Evolutionary conservation across 53 echinoderm and acorn worm genomes (phyloP).

Genomic region (Antedon mediterranea): DNA sequence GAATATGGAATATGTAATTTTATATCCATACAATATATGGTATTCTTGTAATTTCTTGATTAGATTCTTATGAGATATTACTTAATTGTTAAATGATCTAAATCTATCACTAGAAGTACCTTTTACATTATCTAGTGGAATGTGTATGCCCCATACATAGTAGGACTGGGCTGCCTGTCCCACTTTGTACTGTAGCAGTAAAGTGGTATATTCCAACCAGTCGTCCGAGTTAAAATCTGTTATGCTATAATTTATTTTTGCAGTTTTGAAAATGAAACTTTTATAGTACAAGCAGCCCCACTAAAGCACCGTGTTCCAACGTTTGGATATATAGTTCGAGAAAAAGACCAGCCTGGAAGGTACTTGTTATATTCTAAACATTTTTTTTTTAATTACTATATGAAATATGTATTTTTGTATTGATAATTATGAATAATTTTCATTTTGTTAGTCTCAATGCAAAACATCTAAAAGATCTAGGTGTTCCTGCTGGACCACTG

Average conservation of each 20-base stretch:
- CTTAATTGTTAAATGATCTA: no score
- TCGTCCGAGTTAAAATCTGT: no score
- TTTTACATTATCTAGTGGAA: no score
- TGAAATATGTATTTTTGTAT: neutral
- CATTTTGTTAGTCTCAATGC: conserved; percentile 28
- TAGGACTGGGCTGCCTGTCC: no score
- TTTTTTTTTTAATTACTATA: no score
- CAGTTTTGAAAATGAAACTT: conserved; percentile 38
- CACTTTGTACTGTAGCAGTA: no score
- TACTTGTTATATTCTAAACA: conserved; percentile 16
- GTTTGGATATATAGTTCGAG: conserved; percentile 53
- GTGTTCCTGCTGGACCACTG: conserved; percentile 48
- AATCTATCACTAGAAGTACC: no score
- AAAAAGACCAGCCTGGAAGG: conserved; percentile 52
- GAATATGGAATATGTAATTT: conserved; percentile 14
- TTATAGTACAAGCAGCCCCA: conserved; percentile 37
- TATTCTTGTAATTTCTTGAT: neutral
- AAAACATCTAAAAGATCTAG: conserved; percentile 20
- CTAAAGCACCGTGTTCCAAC: conserved; percentile 53
- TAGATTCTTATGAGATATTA: no score
- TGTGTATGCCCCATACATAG: no score
- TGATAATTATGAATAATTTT: neutral
- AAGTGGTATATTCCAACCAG: no score
- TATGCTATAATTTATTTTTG: neutral
- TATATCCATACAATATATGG: neutral